phyloP scores from a whole-genome alignment of 2,888 invertebrate genomes.

The Notodonta ziczac region DNA sequence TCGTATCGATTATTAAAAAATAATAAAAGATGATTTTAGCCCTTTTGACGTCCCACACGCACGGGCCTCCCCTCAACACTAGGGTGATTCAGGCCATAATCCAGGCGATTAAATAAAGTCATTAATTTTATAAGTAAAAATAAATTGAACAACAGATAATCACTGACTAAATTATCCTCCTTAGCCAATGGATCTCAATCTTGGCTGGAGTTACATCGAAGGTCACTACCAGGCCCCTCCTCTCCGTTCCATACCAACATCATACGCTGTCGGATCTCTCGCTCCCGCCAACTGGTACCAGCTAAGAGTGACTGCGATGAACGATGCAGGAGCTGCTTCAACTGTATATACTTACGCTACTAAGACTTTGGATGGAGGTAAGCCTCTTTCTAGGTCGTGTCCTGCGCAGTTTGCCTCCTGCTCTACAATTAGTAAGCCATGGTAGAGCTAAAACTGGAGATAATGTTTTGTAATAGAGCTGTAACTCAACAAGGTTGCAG shows the following conservation, averaged over 20 bases:
- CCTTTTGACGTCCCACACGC: too few relatives aligned
- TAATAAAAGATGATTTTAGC: too few relatives aligned
- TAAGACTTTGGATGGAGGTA: slow-evolving; percentile 85
- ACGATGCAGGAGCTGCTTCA: slow-evolving; percentile 86
- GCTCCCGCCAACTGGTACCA: slow-evolving; percentile 86
- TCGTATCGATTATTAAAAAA: too few relatives aligned
- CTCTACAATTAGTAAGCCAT: too few relatives aligned
- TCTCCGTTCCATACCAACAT: slow-evolving; percentile 65
- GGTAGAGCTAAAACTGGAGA: too few relatives aligned
- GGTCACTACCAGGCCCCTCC: slow-evolving; percentile 69
- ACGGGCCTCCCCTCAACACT: too few relatives aligned
- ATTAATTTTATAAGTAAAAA: too few relatives aligned
- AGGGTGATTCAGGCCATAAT: too few relatives aligned
- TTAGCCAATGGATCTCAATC: slow-evolving; percentile 64
- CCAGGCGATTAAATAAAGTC: too few relatives aligned
- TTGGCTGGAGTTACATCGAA: slow-evolving; percentile 75
- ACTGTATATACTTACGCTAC: slow-evolving; percentile 86
- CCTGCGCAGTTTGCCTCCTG: too few relatives aligned
- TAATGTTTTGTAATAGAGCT: too few relatives aligned
- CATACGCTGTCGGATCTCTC: slow-evolving; percentile 82
- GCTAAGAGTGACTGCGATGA: slow-evolving; percentile 85
- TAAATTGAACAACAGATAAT: neutral
- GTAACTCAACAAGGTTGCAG: too few relatives aligned
- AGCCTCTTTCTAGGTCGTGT: slow-evolving; percentile 26
- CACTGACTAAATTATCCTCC: slow-evolving; percentile 4